Evolutionary conservation across 2,113 vertebrate species (phyloP).

Genomic region (Siniperca chuatsi): DNA sequence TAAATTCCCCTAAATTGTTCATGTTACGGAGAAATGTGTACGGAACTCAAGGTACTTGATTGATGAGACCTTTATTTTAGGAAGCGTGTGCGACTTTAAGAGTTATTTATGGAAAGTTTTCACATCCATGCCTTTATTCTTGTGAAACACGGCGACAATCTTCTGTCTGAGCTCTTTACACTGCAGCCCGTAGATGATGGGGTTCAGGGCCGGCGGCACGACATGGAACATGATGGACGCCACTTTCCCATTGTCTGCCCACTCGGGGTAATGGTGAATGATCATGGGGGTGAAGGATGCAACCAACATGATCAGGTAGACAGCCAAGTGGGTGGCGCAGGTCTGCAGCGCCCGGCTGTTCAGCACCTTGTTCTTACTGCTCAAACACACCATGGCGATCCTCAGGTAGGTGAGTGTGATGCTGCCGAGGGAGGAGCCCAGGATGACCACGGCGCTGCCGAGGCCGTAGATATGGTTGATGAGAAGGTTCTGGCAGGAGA

Average conservation of each 20-base stretch:
- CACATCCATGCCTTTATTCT: conserved; percentile 1
- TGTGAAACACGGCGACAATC: conserved; percentile 11
- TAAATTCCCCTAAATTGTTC: background rate
- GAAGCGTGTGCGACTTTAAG: background rate
- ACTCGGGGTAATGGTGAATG: conserved; percentile 49
- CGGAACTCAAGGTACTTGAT: background rate
- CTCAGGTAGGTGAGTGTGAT: conserved; percentile 70
- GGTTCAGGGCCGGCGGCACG: conserved; percentile 50
- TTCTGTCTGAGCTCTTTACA: conserved; percentile 58
- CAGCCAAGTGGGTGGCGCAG: conserved; percentile 69
- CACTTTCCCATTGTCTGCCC: conserved; percentile 48
- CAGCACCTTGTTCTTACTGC: conserved; percentile 28
- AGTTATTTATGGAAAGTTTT: background rate
- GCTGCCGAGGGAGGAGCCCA: conserved; percentile 43
- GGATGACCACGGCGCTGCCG: rapidly evolving
- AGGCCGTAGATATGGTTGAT: conserved; percentile 76
- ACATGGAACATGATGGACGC: conserved; percentile 46
- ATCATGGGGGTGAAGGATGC: conserved; percentile 23
- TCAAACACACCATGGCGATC: conserved; percentile 62
- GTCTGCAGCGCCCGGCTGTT: conserved; percentile 73
- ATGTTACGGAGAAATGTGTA: background rate
- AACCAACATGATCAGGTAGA: conserved; percentile 62
- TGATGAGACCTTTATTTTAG: no score
- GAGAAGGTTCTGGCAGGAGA: conserved; percentile 67
- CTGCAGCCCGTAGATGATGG: conserved; percentile 71